Evolutionary conservation across 2,888 invertebrate genomes (phyloP).

Genomic region (Byasa hedistus): DNA sequence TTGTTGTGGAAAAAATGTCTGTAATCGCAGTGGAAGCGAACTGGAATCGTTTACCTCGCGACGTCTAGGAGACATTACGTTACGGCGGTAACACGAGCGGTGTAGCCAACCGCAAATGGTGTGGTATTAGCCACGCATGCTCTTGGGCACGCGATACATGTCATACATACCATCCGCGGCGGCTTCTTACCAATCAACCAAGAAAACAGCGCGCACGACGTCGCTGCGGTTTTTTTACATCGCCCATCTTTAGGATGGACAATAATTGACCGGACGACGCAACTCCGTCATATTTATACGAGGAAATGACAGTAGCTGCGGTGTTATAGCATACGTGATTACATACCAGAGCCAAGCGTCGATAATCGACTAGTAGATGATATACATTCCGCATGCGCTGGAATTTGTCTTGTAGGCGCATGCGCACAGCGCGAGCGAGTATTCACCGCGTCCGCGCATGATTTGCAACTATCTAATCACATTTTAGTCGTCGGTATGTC

Average conservation of each 20-base stretch:
- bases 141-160: constrained; percentile 58
- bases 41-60: constrained; percentile 12
- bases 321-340: constrained; percentile 43
- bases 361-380: constrained; percentile 27
- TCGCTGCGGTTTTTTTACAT: constrained; percentile 60
- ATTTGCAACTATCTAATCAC: constrained; percentile 29
- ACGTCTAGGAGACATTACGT: constrained; percentile 22
- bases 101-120: constrained; percentile 66
- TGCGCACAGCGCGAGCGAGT: constrained; percentile 3
- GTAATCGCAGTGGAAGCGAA: constrained; percentile 11
- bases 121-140: constrained; percentile 54
- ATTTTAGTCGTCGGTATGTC: constrained; percentile 12
- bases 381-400: constrained; percentile 20
- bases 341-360: constrained; percentile 37
- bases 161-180: constrained; percentile 38
- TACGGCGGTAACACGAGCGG: constrained; percentile 38
- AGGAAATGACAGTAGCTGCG: constrained; percentile 48
- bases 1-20: not conserved
- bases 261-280: constrained; percentile 45
- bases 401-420: constrained; percentile 20
- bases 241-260: constrained; percentile 52
- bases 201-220: constrained; percentile 41
- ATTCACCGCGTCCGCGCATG: constrained; percentile 17
- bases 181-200: constrained; percentile 37
- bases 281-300: constrained; percentile 39